Base-by-base conservation (phyloP, 2,113 vertebrate species). In the Galbula dea region DNA sequence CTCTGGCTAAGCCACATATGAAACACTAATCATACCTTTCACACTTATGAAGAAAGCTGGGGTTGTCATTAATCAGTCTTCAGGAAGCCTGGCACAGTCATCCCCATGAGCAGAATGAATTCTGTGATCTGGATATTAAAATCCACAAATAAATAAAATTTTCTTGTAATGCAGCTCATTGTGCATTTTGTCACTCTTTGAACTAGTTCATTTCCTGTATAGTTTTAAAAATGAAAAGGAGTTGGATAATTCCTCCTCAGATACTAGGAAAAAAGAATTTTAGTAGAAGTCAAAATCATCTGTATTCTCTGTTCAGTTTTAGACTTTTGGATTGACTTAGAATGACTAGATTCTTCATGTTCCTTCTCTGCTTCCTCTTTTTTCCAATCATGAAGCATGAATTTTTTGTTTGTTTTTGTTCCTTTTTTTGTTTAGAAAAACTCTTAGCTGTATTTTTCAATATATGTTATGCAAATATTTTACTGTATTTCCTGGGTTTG, bases 21-120 rank as follows among this genome's bases (percentile, higher is more conserved):
- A 11, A n/a, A 8, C 18, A 6, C 12, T 43, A 45, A 37, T 45
- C 0, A 0, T 30, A 26, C 14, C 21, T 80, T 82, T 72, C 3
- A 3, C 48, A 81, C 8, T 14, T 36, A 76, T 22, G 48, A 65
- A 52, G 48, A 65, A 72, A 63, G 24, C 23, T 54, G 51, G 23
- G 10, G 11, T 62, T 83, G 29, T 37, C 34, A 54, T 78, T 68
- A 86, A 41, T 61, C 52, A 32, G 24, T 27, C 23, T 83, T 76
- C 37, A 46, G 66, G 37, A 78, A 66, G 29, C 17, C 34, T 84
- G 45, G 19, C 11, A 12, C 26, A 57, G 54, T 48, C 57, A 19
- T 14, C 41, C 19, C n/a, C n/a, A 49, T 82, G 86, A 79, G 27
- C 22, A 69, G 54, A 71, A 85, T n/a, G 29, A 86, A 79, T 79